Percentiles rank a stretch among this genome's conserved stretches.
Evolutionary conservation across 2,113 vertebrate genomes (phyloP).

Genomic region (Poicephalus gulielmi): DNA sequence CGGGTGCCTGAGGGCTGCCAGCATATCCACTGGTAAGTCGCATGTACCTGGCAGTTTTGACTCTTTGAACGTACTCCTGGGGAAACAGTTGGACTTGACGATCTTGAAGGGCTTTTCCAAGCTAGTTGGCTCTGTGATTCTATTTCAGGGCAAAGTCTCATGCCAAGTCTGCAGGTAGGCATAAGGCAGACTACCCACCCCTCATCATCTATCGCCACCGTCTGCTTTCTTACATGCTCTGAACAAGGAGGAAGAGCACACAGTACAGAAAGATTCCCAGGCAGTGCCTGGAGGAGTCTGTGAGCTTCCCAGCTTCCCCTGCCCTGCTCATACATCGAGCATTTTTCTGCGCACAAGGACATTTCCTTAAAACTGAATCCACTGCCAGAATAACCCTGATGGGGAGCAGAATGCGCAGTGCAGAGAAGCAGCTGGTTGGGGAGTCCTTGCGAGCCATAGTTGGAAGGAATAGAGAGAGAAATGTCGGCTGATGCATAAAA

Average conservation of each 20-base stretch:
- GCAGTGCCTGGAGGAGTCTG: neutral
- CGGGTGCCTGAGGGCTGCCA: neutral
- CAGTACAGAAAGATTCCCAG: neutral
- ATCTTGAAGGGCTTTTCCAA: neutral
- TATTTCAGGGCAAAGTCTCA: neutral
- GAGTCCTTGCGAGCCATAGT: accelerated
- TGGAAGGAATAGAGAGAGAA: neutral
- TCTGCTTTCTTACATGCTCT: accelerated
- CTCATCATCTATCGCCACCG: accelerated
- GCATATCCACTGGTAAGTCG: accelerated
- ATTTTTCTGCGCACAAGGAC: neutral
- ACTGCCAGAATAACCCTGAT: neutral
- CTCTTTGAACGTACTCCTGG: neutral
- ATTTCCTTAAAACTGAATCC: neutral
- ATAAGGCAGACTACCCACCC: neutral
- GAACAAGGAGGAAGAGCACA: neutral
- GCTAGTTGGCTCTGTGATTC: neutral
- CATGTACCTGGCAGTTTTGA: neutral
- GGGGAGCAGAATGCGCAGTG: too few species aligned
- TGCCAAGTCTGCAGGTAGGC: neutral
- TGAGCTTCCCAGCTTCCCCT: neutral
- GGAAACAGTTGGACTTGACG: neutral
- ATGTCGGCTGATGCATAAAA: neutral
- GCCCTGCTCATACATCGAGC: neutral
- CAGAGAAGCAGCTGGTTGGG: neutral